Base-by-base conservation (phyloP, 2,797 vertebrate genomes). In the Artibeus lituratus region DNA sequence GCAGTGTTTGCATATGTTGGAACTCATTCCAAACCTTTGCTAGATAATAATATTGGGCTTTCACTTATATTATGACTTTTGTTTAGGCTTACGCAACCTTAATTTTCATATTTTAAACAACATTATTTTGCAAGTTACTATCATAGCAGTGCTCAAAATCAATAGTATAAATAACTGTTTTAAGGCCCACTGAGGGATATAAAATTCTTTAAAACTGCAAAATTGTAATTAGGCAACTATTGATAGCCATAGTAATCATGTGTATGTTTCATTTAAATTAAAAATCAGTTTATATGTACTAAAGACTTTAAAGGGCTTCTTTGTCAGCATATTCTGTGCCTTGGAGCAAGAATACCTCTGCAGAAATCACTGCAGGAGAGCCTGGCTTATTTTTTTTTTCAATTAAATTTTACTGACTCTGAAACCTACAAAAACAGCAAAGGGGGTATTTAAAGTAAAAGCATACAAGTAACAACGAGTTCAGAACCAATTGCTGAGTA, bases 221-320 rank as follows among this genome's bases (percentile, higher is more conserved):
- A 94, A 95, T 10, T 87, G 0, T 93, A 89, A 92, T 89, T 96
- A 92, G 76, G 21, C 32, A 81, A 49, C 80, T 86, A 29, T 47
- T 91, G 95, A 47, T 77, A 94, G 47, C 42, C 37, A 1, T 87
- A 89, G 53, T 49, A 92, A 49, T 86, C 26, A 42, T 95, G 2
- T 11, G 19, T 89, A 15, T 91, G 11, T 94, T 89, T 88, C 19
- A 87, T 93, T 97, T 95, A 95, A 88, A 84, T 84, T 84, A 89
- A 92, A 96, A 87, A 88, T 80, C 18, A 78, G 1, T 84, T 91
- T 83, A 91, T 77, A 87, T 84, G 8, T 95, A 39, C 15, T 29
- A 57, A 87, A 70, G 55, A 55, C 59, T 96, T 94, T 67, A 59
- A 72, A 96, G 70, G 24, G 14, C 18, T 19, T 77, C 77, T 94